These are phyloP conservation scores for Gasterosteus aculeatus DNA, from an alignment of 2,113 vertebrate species.

Conservation along the genomic window DNA sequence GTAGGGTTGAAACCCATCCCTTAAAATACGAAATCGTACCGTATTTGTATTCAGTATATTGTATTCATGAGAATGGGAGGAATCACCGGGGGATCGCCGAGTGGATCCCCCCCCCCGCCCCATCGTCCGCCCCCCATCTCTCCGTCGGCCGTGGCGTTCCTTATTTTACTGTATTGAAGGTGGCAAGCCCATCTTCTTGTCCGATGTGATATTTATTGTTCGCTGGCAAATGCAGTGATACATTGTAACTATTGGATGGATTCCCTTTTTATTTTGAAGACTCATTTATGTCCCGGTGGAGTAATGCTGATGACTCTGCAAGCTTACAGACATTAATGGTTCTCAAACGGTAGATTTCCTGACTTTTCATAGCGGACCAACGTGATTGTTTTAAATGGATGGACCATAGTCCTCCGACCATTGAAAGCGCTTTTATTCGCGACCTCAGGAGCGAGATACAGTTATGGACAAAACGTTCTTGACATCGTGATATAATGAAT, in stretches of 20 bases:
- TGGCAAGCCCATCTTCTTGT: not conserved
- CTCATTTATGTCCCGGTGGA: not conserved
- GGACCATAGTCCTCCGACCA: too few species aligned
- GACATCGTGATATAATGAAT: constrained; percentile 25
- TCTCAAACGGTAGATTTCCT: not conserved
- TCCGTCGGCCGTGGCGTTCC: too few species aligned
- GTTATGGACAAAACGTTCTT: constrained; percentile 14
- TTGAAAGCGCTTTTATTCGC: not conserved
- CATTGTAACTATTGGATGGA: not conserved
- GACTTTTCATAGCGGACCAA: not conserved
- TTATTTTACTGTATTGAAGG: too few species aligned
- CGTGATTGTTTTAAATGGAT: not conserved
- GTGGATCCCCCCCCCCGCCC: too few species aligned
- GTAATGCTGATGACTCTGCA: not conserved
- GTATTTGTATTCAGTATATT: too few species aligned
- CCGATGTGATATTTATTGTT: not conserved
- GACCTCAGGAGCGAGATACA: not conserved
- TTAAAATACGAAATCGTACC: too few species aligned
- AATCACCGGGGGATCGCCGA: too few species aligned
- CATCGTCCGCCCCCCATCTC: too few species aligned
- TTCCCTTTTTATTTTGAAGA: not conserved
- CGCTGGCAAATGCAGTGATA: not conserved
- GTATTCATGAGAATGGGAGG: too few species aligned
- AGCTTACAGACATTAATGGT: not conserved
- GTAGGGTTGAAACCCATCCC: too few species aligned